phyloP scores from a whole-genome alignment of 2,113 vertebrate species.

The Opisthocomus hoazin region DNA sequence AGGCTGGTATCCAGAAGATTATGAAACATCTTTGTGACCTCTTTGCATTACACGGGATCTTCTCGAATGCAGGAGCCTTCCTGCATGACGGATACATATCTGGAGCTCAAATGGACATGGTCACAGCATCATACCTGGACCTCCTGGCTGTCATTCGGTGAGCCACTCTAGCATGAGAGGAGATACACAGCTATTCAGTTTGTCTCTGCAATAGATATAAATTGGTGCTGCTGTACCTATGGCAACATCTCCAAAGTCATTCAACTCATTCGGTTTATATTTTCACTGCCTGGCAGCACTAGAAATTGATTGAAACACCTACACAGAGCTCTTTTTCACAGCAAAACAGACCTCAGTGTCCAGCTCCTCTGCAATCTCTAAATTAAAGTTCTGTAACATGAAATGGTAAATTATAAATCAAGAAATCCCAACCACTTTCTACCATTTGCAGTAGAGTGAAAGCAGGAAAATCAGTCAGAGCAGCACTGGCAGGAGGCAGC shows the following conservation, averaged over 20 bases:
- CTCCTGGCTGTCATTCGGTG: constrained; percentile 72
- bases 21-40: constrained; percentile 75
- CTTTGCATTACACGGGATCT: constrained; percentile 69
- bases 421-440: not conserved
- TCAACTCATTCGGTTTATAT: not conserved
- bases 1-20: constrained; percentile 62
- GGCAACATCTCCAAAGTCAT: not conserved
- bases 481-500: constrained; percentile 22
- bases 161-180: constrained; percentile 4
- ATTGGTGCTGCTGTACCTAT: constrained; percentile 13
- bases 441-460: not conserved
- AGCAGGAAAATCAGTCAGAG: not conserved
- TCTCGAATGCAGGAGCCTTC: constrained; percentile 66
- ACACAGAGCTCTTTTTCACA: not conserved
- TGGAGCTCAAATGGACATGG: constrained; percentile 68
- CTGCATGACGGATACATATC: constrained; percentile 68
- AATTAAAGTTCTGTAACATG: not conserved
- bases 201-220: not conserved
- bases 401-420: not conserved
- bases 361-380: not conserved
- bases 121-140: constrained; percentile 65
- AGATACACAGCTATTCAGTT: not conserved
- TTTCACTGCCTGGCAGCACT: constrained; percentile 4
- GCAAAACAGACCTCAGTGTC: not conserved
- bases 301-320: not conserved